A percentile compares a stretch with the other conserved stretches of the same genome.
phyloP scores from a whole-genome alignment of 2,797 vertebrate genomes.

The Martes flavigula region DNA sequence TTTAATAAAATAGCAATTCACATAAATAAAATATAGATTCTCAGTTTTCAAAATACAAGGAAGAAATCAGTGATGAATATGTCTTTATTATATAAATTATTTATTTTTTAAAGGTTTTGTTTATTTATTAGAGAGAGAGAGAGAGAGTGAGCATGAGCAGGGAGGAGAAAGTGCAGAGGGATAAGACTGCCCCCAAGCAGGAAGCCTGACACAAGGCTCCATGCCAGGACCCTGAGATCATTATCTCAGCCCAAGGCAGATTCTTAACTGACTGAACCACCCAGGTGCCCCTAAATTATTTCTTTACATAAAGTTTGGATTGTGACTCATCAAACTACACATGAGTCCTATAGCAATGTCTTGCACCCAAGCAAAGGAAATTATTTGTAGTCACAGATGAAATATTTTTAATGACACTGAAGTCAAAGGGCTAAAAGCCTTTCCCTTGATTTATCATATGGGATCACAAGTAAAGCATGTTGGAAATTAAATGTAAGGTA shows the following conservation, averaged over 20 bases:
- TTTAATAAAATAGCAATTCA: background rate
- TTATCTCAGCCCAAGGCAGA: no score
- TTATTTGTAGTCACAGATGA: background rate
- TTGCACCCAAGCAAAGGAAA: background rate
- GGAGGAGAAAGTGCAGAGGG: no score
- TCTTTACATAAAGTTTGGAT: background rate
- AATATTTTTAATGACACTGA: background rate
- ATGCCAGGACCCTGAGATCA: no score
- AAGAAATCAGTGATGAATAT: constrained; percentile 2
- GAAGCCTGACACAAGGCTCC: no score
- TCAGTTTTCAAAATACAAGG: background rate
- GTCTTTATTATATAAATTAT: background rate
- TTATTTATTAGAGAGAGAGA: no score
- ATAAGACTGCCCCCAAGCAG: no score
- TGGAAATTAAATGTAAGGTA: background rate
- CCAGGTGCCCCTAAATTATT: no score
- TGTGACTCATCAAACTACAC: background rate
- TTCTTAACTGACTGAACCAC: no score
- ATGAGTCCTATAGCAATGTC: background rate
- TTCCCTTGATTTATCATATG: background rate
- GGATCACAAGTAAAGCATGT: background rate
- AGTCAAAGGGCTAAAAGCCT: constrained; percentile 19
- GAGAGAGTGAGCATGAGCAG: no score
- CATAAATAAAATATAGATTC: background rate
- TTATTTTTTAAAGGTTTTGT: no score